phyloP scores from a whole-genome alignment of 2,888 invertebrate genomes.

The Erebia palarica region DNA sequence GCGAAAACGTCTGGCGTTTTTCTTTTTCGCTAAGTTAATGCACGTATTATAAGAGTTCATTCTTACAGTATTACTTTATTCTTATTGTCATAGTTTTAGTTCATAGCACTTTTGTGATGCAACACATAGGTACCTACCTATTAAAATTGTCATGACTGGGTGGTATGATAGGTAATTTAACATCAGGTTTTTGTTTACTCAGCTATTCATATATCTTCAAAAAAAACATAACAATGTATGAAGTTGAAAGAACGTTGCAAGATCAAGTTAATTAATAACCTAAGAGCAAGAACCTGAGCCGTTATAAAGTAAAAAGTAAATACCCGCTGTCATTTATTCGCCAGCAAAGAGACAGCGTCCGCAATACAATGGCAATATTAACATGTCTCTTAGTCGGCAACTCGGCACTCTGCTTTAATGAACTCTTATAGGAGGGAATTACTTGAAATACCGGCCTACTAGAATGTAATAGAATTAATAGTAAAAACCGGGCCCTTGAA shows the following conservation, averaged over 20 bases:
- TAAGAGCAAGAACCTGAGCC: slow-evolving; percentile 11
- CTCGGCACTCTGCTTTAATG: slow-evolving; percentile 31
- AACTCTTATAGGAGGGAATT: slow-evolving; percentile 39
- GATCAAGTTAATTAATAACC: slow-evolving; percentile 22
- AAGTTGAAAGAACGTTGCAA: slow-evolving; percentile 10
- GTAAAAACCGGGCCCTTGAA: slow-evolving; percentile 50
- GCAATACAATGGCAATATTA: slow-evolving; percentile 34
- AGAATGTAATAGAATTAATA: slow-evolving; percentile 35
- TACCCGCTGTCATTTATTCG: slow-evolving; percentile 28
- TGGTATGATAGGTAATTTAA: too few relatives aligned
- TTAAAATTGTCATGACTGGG: too few relatives aligned
- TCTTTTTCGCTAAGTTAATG: background rate
- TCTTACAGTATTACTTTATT: too few relatives aligned
- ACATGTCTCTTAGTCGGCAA: slow-evolving; percentile 32
- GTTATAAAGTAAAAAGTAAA: slow-evolving; percentile 20
- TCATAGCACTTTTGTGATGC: too few relatives aligned
- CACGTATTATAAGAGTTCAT: background rate
- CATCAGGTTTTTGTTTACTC: too few relatives aligned
- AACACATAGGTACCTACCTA: too few relatives aligned
- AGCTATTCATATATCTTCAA: too few relatives aligned
- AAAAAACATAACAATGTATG: background rate
- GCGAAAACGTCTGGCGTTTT: background rate
- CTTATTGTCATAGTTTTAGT: too few relatives aligned
- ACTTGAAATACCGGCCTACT: slow-evolving; percentile 36
- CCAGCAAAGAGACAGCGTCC: slow-evolving; percentile 11